Percentiles rank a stretch among this genome's conserved stretches.
Evolutionary conservation across 2,888 invertebrate species (phyloP).

Genomic region (Chrysina gloriosa): DNA sequence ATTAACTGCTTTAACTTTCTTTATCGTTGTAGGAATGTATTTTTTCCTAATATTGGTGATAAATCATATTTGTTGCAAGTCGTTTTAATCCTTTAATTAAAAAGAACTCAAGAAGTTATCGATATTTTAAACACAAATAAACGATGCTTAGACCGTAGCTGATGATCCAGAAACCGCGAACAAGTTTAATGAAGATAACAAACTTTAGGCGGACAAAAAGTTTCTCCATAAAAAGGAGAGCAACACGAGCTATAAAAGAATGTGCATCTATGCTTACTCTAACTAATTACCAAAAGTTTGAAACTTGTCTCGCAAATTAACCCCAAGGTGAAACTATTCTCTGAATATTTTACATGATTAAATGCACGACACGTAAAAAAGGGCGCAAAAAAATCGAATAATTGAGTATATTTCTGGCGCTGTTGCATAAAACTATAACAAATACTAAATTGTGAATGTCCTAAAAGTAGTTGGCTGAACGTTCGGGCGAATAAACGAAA

Average conservation of each 20-base stretch:
- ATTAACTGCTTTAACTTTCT: too few species aligned
- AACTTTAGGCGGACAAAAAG: conserved; percentile 22
- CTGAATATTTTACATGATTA: conserved; percentile 22
- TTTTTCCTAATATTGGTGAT: too few species aligned
- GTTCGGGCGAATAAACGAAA: neutral
- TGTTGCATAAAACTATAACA: too few species aligned
- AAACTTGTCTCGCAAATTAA: conserved; percentile 14
- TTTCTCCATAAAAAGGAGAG: conserved; percentile 8
- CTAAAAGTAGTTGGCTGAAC: neutral
- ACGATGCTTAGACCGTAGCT: too few species aligned
- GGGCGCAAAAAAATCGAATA: too few species aligned
- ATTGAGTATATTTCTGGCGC: too few species aligned
- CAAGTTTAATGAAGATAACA: conserved; percentile 6
- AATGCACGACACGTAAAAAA: conserved; percentile 2
- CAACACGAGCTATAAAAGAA: conserved; percentile 10
- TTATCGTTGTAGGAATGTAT: too few species aligned
- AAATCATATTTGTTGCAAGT: too few species aligned
- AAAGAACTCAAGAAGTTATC: too few species aligned
- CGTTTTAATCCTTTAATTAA: too few species aligned
- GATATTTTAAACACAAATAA: too few species aligned
- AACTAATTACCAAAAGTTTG: conserved; percentile 20
- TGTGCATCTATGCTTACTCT: neutral
- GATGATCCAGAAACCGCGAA: neutral
- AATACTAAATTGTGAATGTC: too few species aligned
- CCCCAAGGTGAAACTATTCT: conserved; percentile 6